These are phyloP conservation scores for Stenoptilia bipunctidactyla DNA, from an alignment of 2,888 invertebrate species.

Conservation along the genomic window DNA sequence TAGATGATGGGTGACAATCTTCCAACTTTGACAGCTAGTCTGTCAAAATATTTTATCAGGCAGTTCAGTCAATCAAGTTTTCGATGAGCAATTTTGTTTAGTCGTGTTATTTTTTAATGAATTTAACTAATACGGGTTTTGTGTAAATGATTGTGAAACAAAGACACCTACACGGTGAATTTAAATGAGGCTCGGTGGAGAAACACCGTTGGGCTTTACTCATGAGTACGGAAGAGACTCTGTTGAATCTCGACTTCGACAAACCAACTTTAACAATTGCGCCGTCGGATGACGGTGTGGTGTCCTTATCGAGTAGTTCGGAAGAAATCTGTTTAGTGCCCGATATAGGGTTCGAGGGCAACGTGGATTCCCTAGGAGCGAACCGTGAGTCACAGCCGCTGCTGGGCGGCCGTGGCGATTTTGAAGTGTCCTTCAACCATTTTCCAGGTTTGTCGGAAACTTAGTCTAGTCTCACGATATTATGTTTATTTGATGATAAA, in stretches of 20 bases:
- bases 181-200: conserved; percentile 66
- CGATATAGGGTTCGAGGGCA: conserved; percentile 85
- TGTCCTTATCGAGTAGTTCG: conserved; percentile 69
- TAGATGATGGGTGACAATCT: too few relatives aligned
- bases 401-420: conserved; percentile 84
- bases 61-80: too few relatives aligned
- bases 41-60: too few relatives aligned
- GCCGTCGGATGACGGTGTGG: conserved; percentile 71
- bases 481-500: too few relatives aligned
- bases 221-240: conserved; percentile 75
- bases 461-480: too few relatives aligned
- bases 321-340: conserved; percentile 85
- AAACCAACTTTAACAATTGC: conserved; percentile 53
- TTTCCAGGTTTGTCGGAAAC: conserved; percentile 82
- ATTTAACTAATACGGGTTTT: conserved; percentile 49
- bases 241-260: conserved; percentile 75
- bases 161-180: conserved; percentile 56
- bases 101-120: conserved; percentile 4
- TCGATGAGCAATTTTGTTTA: conserved; percentile 28
- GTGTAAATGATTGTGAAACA: conserved; percentile 67
- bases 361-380: conserved; percentile 86
- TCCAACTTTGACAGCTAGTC: too few relatives aligned
- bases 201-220: conserved; percentile 57
- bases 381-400: conserved; percentile 96
- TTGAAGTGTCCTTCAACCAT: conserved; percentile 83